Evolutionary conservation across 2,888 invertebrate genomes (phyloP), one percentile per base, ranked within the genome.

Genomic region (Teleiodes luculella): DNA sequence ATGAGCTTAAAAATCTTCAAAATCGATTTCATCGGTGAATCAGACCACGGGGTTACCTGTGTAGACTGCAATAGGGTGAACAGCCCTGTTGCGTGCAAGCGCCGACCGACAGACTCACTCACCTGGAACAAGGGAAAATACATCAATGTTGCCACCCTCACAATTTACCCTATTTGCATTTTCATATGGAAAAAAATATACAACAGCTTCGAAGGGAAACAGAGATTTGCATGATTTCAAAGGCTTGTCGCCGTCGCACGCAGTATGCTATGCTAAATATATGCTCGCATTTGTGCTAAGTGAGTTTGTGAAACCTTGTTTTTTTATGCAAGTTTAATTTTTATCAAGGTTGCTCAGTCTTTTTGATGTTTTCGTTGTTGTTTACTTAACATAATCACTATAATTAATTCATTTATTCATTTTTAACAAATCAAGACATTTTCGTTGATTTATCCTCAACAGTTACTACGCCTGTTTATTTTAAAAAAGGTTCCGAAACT

Each of bases 101-200:
- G 31, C 1, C 28, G n/a, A 20, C 60, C 66, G 63, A 67, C 69
- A 68, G 73, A 74, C 64, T 78, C 80, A 73, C 80, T 82, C 78
- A 81, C 83, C 78, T 83, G 81, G 56, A 81, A 81, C 80, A 80
- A 79, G 72, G 68, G 70, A 64, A 63, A 72, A 74, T 65, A 65
- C 63, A 67, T 68, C 67, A 70, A 68, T 69, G 66, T 64, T 61
- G 65, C 57, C 57, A 56, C 54, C 56, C 55, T 53, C 57, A 47
- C 67, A 63, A 68, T 69, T 68, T 70, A 68, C 67, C 60, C 59
- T 62, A 58, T 72, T 72, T 67, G 65, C 67, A 69, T 69, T 67
- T 70, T 68, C 65, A 69, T 66, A 59, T 35, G 49, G 41, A 54
- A 57, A 63, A n/a, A 63, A 62, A 60, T 55, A 55, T 55, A 61